Base-by-base conservation (phyloP, 2,888 invertebrate genomes). In the Melanostoma mellinum region DNA sequence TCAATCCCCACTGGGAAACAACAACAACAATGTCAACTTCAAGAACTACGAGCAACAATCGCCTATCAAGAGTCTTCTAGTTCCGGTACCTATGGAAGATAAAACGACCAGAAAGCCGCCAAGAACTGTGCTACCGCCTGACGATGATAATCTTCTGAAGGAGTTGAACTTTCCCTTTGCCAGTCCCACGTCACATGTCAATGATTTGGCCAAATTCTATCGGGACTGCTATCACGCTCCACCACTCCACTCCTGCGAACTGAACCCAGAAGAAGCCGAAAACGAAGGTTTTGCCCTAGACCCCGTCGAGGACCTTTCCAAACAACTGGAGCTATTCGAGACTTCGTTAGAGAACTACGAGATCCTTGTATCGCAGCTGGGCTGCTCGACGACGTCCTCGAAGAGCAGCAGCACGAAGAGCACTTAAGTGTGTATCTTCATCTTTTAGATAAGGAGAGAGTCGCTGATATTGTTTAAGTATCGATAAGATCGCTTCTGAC, bases 161-260 rank as follows among this genome's bases (percentile, higher is more conserved):
- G 91, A 91, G 86, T 86, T 92, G 68, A 89, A 90, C 67, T 92
- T 91, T 77, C 92, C 92, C n/a, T 92, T 92, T 78, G 92, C 92
- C 55, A 90, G 89, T 52, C 89, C 89, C 74, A 89, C 88, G 30
- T 90, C 91, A 50, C 91, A 91, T 67, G 90, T 91, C 46, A 90
- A 90, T 52, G 92, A 92, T 84, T 87, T 92, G 86, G 91, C 91
- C 3, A 91, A 89, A 78, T 92, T 92, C 86, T 92, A 91, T 86
- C 88, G 91, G 32, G 91, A 92, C 67, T 92, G 91, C 82, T 91
- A 90, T 80, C 88, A 91, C 85, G 92, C 92, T 3, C 92, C 91
- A 0, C 90, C 90, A 2, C 63, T 90, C 38, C 88, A 87, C 10
- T 88, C 89, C 2, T 84, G 74, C 65, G 78, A 85, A 53, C 32